A percentile compares a stretch with the other conserved stretches of the same genome.
These are phyloP conservation scores for Lepus timidus DNA, from an alignment of 2,113 vertebrate species.

Conservation along the genomic window DNA sequence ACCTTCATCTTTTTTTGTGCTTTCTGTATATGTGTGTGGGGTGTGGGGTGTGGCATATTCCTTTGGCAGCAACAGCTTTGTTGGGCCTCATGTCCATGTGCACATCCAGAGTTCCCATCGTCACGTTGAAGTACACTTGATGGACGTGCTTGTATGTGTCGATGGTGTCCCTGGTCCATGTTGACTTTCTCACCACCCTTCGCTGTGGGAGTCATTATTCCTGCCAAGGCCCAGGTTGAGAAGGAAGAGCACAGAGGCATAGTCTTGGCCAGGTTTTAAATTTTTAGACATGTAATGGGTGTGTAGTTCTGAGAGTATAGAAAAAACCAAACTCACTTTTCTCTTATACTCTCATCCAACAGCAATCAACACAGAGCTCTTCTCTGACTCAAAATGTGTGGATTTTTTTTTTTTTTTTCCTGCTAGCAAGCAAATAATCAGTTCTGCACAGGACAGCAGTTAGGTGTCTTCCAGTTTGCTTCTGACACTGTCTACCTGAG, in stretches of 20 bases:
- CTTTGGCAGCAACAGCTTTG: constrained; percentile 95
- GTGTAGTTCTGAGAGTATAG: background rate
- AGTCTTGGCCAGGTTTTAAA: background rate
- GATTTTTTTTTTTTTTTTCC: no score
- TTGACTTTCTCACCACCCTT: constrained; percentile 93
- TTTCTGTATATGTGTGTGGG: background rate
- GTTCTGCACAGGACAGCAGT: background rate
- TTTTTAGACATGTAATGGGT: background rate
- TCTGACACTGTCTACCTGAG: background rate
- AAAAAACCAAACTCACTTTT: background rate
- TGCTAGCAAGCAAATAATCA: no score
- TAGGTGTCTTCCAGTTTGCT: background rate
- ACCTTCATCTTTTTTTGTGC: constrained; percentile 92
- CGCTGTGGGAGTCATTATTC: constrained; percentile 92
- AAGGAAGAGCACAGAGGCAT: background rate
- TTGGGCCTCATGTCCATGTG: constrained; percentile 93
- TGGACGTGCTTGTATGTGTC: constrained; percentile 94
- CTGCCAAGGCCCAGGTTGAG: background rate
- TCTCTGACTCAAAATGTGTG: background rate
- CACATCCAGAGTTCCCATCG: constrained; percentile 94
- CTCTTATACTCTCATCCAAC: background rate
- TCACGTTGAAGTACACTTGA: constrained; percentile 92
- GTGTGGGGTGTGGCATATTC: constrained; percentile 90
- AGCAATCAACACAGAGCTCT: background rate
- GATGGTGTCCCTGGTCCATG: constrained; percentile 93